These are phyloP conservation scores for Unio delphinus DNA, from an alignment of 2,888 invertebrate species.

Conservation along the genomic window DNA sequence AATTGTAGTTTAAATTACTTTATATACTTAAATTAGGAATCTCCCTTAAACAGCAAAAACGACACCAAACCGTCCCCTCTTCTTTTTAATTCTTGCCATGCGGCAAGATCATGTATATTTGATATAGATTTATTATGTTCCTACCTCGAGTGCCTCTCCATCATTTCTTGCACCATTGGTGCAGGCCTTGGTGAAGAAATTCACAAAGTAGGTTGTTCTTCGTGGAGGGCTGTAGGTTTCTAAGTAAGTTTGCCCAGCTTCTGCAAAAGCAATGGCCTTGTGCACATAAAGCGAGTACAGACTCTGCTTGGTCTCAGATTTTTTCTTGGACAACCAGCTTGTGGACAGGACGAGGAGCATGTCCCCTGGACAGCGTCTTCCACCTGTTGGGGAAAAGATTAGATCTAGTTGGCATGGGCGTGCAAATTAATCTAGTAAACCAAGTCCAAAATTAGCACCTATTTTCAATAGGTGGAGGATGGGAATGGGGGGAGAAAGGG, in stretches of 20 bases:
- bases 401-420: no score
- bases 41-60: no score
- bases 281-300: conserved; percentile 36
- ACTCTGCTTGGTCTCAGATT: conserved; percentile 9
- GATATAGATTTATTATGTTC: no score
- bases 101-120: no score
- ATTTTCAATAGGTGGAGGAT: no score
- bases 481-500: no score
- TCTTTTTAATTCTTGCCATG: no score
- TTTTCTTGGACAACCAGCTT: conserved; percentile 35
- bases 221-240: conserved; percentile 44
- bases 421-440: no score
- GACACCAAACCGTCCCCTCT: no score
- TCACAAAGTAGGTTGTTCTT: conserved; percentile 45
- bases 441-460: no score
- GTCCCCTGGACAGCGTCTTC: conserved; percentile 37
- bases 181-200: conserved; percentile 39
- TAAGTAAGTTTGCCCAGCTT: conserved; percentile 36
- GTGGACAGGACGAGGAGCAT: conserved; percentile 42
- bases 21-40: no score
- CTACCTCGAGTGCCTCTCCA: conserved; percentile 24
- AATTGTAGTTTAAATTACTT: no score
- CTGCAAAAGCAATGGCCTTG: conserved; percentile 46
- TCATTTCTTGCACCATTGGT: conserved; percentile 37
- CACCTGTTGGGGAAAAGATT: conserved; percentile 17